A percentile compares a stretch with the other conserved stretches of the same genome.
phyloP scores from a whole-genome alignment of 2,888 invertebrate species.

The Drosophila koepferae region DNA sequence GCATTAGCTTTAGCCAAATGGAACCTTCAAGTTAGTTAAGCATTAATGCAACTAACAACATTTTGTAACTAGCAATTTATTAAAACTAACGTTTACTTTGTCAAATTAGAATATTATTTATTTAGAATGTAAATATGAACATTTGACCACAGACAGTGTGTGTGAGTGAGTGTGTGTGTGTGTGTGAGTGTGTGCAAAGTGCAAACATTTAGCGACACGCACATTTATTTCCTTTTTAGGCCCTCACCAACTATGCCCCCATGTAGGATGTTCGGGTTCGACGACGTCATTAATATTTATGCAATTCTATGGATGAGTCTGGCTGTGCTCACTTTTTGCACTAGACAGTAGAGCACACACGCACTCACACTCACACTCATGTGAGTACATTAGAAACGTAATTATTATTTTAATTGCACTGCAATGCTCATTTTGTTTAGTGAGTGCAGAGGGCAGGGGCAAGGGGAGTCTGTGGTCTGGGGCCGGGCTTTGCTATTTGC shows the following conservation, averaged over 20 bases:
- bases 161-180: constrained; percentile 33
- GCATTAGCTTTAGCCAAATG: constrained; percentile 25
- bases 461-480: not conserved
- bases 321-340: constrained; percentile 26
- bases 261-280: constrained; percentile 42
- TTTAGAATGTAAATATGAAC: constrained; percentile 80
- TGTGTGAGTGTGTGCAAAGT: constrained; percentile 41
- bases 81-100: constrained; percentile 76
- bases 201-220: constrained; percentile 73
- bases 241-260: constrained; percentile 5
- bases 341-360: constrained; percentile 7
- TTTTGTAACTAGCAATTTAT: constrained; percentile 59
- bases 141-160: constrained; percentile 68
- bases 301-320: constrained; percentile 47
- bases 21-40: constrained; percentile 33
- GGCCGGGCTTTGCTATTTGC: constrained; percentile 13
- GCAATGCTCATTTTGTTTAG: constrained; percentile 62
- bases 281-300: constrained; percentile 76
- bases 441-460: not conserved
- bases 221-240: constrained; percentile 63
- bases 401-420: constrained; percentile 84
- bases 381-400: constrained; percentile 82
- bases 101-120: constrained; percentile 82
- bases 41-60: constrained; percentile 55
- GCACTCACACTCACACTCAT: constrained; percentile 54